phyloP scores from a whole-genome alignment of 2,888 invertebrate species.

The Bellardia bayeri region DNA sequence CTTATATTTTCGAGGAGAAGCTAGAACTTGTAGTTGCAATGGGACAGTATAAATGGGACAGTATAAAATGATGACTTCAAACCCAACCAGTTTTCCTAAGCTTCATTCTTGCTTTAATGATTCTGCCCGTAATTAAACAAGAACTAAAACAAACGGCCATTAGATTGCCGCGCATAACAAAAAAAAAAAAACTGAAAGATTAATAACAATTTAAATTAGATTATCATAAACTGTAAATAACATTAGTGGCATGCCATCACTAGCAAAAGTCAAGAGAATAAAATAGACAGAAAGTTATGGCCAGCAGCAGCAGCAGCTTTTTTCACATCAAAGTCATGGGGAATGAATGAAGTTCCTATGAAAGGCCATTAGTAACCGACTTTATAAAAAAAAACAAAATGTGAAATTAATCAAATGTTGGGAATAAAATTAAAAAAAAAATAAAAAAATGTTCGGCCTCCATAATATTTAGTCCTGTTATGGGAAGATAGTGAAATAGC shows the following conservation, averaged over 20 bases:
- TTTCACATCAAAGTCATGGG: slow-evolving; percentile 1
- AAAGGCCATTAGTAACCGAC: slow-evolving; percentile 34
- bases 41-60: too few species aligned
- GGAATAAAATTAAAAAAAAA: slow-evolving; percentile 3
- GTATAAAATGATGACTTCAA: slow-evolving; percentile 31
- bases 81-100: slow-evolving; percentile 37
- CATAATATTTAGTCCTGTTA: slow-evolving; percentile 27
- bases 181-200: slow-evolving; percentile 49
- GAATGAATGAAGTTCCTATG: background rate
- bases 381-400: slow-evolving; percentile 18
- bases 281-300: slow-evolving; percentile 12
- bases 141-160: slow-evolving; percentile 55
- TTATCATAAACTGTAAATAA: slow-evolving; percentile 64
- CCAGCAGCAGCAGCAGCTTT: slow-evolving; percentile 14
- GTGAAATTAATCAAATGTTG: slow-evolving; percentile 46
- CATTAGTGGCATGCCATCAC: slow-evolving; percentile 54
- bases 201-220: slow-evolving; percentile 72
- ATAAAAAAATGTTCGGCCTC: background rate
- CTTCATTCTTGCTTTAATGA: background rate
- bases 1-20: slow-evolving; percentile 11
- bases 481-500: background rate
- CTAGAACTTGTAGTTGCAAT: slow-evolving; percentile 11
- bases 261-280: background rate
- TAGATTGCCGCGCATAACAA: slow-evolving; percentile 4
- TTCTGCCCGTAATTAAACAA: slow-evolving; percentile 62